Evolutionary conservation across 2,888 invertebrate species (phyloP), one percentile per base, ranked within the genome.

Genomic region (Drosophila anomalata): DNA sequence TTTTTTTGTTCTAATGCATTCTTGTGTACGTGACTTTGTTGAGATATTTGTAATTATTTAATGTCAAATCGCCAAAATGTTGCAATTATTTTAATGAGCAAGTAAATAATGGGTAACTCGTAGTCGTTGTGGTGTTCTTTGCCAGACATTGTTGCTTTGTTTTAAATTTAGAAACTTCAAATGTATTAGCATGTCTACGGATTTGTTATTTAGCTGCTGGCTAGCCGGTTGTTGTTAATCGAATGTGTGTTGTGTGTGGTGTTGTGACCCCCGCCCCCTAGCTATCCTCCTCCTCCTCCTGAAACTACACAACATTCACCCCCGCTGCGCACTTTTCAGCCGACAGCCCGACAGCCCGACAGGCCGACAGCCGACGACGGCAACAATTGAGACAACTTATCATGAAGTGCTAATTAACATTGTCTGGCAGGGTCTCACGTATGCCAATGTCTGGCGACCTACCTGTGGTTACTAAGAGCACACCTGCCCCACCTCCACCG

Each of bases 381-480:
- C 81, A 76, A 78, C 87, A 85, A 77, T 82, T 81, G 86, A 84
- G 88, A 82, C 87, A 86, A 86, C 86, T 86, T 84, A 86, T 84
- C 84, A 82, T 79, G 71, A 87, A 87, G 86, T 87, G 85, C 80
- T 87, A 87, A 87, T 88, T 87, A 87, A 88, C 86, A 79, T 82
- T 87, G 87, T 86, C 86, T 88, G 82, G 73, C 73, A 51, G 54
- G 60, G 63, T 65, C 66, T 42, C 69, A 70, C 59, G 69, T 74
- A 73, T 63, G 65, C 61, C 62, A 56, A 29, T 77, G 76, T 72
- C 76, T 82, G 76, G 79, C 74, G 78, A 76, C 78, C 72, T 73
- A 84, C 81, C 81, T 81, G 85, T 59, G 82, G 79, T 78, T 87
- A 73, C 81, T 67, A 85, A 82, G 66, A 65, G 85, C 83, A 44